Percentiles rank a stretch among this genome's conserved stretches.
These are phyloP conservation scores for Chelidonichthys spinosus DNA, from an alignment of 2,797 vertebrate species.

Conservation along the genomic window DNA sequence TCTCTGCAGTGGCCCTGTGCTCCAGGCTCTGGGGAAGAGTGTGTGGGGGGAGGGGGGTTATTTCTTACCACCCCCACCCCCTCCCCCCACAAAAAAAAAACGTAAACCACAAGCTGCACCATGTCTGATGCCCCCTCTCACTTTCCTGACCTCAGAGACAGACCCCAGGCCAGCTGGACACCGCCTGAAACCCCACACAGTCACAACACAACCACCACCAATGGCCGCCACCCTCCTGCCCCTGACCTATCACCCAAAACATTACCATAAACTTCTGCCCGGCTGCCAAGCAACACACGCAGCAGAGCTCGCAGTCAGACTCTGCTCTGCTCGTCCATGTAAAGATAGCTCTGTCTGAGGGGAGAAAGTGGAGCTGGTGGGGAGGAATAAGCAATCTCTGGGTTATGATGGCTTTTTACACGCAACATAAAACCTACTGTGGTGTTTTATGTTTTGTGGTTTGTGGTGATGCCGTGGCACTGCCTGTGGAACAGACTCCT, in stretches of 20 bases:
- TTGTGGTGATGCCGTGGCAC: constrained; percentile 73
- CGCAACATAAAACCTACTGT: constrained; percentile 73
- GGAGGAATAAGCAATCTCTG: constrained; percentile 51
- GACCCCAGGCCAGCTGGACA: constrained; percentile 72
- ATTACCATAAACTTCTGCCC: constrained; percentile 77
- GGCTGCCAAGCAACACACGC: constrained; percentile 75
- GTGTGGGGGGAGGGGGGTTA: constrained; percentile 6
- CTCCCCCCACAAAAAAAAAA: constrained; percentile 15
- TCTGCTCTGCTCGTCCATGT: constrained; percentile 51
- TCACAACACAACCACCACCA: constrained; percentile 69
- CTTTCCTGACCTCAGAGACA: constrained; percentile 72
- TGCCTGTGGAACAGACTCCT: constrained; percentile 64
- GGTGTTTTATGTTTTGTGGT: constrained; percentile 80
- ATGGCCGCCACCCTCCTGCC: constrained; percentile 67
- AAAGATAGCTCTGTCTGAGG: constrained; percentile 78
- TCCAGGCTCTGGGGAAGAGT: constrained; percentile 35
- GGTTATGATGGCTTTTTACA: constrained; percentile 78
- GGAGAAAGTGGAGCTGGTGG: constrained; percentile 53
- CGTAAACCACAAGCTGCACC: constrained; percentile 74
- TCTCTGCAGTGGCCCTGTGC: constrained; percentile 70
- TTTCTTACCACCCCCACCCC: constrained; percentile 32
- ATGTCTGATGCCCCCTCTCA: constrained; percentile 69
- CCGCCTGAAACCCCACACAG: constrained; percentile 73
- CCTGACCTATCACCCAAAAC: constrained; percentile 80
- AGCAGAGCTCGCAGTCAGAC: constrained; percentile 53